Percentiles rank a stretch among this genome's conserved stretches.
Evolutionary conservation across 2,113 vertebrate species (phyloP).

Genomic region (Mionectes macconnelli): DNA sequence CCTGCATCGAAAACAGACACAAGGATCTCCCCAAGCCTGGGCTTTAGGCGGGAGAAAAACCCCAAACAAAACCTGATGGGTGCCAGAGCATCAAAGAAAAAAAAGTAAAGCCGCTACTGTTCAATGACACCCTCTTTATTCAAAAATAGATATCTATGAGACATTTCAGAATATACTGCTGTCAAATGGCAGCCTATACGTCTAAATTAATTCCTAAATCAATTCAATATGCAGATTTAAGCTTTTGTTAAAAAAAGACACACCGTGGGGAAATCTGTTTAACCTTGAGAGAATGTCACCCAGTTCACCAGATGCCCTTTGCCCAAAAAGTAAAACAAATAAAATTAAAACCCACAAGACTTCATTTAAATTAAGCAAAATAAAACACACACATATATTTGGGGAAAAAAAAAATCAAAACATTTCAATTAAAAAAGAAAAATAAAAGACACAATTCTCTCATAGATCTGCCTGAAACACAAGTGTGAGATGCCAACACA

Average conservation of each 20-base stretch:
- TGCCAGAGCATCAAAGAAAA: neutral
- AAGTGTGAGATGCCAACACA: constrained; percentile 30
- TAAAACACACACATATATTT: constrained; percentile 25
- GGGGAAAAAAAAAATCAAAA: neutral
- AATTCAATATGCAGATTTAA: constrained; percentile 75
- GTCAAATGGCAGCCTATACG: constrained; percentile 74
- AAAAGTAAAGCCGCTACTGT: neutral
- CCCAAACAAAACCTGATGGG: neutral
- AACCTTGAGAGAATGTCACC: constrained; percentile 49
- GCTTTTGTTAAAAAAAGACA: constrained; percentile 69
- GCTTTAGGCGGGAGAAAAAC: neutral
- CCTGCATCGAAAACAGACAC: neutral
- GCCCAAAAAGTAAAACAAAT: constrained; percentile 40
- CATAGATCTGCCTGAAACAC: constrained; percentile 55
- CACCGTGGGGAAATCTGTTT: constrained; percentile 47
- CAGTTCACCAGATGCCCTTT: constrained; percentile 32
- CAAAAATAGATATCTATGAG: constrained; percentile 85
- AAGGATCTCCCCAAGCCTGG: neutral
- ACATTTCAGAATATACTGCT: constrained; percentile 83
- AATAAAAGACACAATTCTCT: constrained; percentile 38
- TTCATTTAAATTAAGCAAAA: constrained; percentile 71
- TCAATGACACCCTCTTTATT: constrained; percentile 82
- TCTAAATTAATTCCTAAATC: constrained; percentile 80
- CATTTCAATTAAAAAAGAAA: constrained; percentile 43
- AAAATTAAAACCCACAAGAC: constrained; percentile 50